A percentile compares a stretch with the other conserved stretches of the same genome.
Conservation (phyloP, 2,797 vertebrate genomes). For the Hipposideros larvatus region DNA sequence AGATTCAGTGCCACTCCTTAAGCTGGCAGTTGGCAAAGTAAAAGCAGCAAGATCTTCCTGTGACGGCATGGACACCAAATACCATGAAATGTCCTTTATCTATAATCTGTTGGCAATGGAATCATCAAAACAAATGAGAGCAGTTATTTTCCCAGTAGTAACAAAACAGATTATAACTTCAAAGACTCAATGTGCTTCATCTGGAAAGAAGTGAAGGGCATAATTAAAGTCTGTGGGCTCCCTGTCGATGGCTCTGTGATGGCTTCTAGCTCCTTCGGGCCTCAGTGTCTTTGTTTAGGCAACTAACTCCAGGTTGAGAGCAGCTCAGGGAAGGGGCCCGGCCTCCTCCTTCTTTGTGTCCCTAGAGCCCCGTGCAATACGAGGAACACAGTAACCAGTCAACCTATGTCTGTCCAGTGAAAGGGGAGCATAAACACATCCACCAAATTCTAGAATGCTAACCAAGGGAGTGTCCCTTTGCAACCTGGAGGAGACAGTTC, state of each 20-base stretch:
- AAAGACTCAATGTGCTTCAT: neutral
- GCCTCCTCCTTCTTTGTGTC: neutral
- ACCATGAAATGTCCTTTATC: neutral
- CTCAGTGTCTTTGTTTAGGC: neutral
- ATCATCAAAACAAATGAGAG: neutral
- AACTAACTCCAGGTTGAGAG: neutral
- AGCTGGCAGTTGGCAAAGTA: neutral
- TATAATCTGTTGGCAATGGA: neutral
- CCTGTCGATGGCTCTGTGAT: neutral
- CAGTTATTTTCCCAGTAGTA: neutral
- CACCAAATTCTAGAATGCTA: neutral
- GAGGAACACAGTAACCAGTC: neutral
- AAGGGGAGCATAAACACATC: accelerated
- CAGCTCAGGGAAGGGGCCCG: neutral
- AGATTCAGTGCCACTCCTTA: neutral
- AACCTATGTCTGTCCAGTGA: neutral
- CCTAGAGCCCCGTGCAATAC: neutral
- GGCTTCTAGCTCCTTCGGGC: neutral
- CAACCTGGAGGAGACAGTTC: neutral
- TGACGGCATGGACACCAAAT: no score
- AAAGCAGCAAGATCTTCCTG: neutral
- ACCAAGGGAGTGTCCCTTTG: accelerated
- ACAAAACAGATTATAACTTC: neutral
- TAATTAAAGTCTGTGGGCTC: neutral
- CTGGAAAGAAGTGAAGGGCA: neutral